These are phyloP conservation scores for Ciconia boyciana DNA, from an alignment of 2,113 vertebrate genomes.

Conservation along the genomic window DNA sequence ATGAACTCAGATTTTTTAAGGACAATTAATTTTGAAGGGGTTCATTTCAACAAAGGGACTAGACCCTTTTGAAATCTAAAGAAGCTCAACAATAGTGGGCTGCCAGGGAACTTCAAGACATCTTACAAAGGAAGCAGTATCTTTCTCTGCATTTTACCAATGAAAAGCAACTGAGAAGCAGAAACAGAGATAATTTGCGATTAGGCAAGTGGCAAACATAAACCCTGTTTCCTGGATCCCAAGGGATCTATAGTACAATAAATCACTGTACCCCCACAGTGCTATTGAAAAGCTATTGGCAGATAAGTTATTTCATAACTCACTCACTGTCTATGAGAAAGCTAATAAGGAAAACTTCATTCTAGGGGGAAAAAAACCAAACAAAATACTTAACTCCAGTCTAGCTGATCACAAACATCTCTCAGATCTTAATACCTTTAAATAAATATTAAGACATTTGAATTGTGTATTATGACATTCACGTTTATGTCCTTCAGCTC, in stretches of 20 bases:
- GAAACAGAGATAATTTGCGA: background rate
- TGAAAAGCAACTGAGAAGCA: background rate
- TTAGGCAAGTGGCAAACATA: background rate
- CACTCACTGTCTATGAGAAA: background rate
- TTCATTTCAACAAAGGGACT: background rate
- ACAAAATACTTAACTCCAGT: background rate
- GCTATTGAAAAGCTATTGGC: background rate
- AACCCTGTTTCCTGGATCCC: background rate
- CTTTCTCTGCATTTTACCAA: background rate
- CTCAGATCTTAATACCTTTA: background rate
- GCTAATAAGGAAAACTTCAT: background rate
- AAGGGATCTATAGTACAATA: background rate
- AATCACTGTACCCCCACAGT: background rate
- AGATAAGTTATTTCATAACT: background rate
- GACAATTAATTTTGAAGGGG: background rate
- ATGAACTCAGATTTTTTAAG: background rate
- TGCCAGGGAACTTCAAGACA: background rate
- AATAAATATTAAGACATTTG: background rate
- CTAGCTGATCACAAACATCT: background rate
- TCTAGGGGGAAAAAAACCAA: accelerated
- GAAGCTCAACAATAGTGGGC: background rate
- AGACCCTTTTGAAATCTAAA: background rate
- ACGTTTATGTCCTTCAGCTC: background rate
- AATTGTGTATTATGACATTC: background rate
- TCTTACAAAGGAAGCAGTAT: background rate